These are phyloP conservation scores for Pseudotriccus pelzelni DNA, from an alignment of 2,797 vertebrate species.

Conservation along the genomic window DNA sequence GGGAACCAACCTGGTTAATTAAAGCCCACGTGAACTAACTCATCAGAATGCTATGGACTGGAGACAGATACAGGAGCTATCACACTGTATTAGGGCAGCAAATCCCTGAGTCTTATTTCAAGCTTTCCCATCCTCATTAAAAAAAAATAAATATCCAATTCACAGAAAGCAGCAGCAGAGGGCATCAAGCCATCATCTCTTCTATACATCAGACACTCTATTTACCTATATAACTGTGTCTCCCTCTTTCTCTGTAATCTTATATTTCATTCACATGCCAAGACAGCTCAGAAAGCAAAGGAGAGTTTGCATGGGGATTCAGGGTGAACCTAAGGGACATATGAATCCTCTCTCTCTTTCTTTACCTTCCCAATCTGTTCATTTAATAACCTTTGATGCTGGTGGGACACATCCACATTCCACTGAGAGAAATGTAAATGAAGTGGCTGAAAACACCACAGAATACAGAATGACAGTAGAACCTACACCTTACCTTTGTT, in stretches of 20 bases:
- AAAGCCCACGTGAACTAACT: background rate
- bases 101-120: background rate
- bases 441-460: background rate
- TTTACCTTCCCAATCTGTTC: background rate
- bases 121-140: background rate
- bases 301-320: background rate
- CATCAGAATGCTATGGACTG: background rate
- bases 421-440: background rate
- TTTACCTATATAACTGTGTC: background rate
- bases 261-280: background rate
- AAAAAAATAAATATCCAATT: background rate
- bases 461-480: background rate
- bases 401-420: background rate
- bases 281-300: background rate
- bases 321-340: background rate
- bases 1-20: background rate
- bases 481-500: background rate
- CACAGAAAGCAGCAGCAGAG: slow-evolving; percentile 1
- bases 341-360: background rate
- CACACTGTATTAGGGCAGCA: background rate
- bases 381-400: background rate
- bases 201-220: background rate
- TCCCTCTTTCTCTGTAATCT: background rate
- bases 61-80: background rate
- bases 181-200: background rate